Conservation (phyloP, 37 sponge, comb jelly and placozoan genomes). For the Axinella damicornis region DNA sequence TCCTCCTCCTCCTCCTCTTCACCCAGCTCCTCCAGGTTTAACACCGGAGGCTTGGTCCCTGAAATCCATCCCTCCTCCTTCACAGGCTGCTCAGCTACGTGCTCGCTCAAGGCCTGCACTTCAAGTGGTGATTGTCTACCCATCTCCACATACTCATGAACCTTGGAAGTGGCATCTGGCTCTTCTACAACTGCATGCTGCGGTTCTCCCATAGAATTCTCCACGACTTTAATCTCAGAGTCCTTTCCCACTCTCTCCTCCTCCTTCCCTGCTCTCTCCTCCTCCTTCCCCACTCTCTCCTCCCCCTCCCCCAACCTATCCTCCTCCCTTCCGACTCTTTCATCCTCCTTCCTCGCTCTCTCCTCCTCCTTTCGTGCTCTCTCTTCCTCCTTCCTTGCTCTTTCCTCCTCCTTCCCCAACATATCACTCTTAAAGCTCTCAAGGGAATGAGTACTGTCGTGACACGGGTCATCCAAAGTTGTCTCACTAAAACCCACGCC, state of each 20-base stretch:
- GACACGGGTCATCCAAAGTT: background rate
- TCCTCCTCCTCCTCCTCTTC: background rate
- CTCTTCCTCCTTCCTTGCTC: background rate
- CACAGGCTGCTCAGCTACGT: too few relatives aligned
- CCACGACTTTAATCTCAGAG: too few relatives aligned
- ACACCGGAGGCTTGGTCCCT: background rate
- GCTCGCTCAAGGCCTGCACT: too few relatives aligned
- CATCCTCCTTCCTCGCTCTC: background rate
- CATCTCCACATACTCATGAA: too few relatives aligned
- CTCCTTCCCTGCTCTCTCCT: background rate
- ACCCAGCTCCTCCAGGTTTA: background rate
- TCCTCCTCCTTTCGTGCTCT: background rate
- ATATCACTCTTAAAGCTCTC: background rate
- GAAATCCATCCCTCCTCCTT: background rate
- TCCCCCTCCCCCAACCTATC: background rate
- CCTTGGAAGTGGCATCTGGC: too few relatives aligned
- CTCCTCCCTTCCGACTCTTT: too few relatives aligned
- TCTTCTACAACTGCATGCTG: too few relatives aligned
- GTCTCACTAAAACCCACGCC: constrained; percentile 30
- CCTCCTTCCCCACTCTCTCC: constrained; percentile 6
- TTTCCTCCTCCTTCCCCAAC: background rate
- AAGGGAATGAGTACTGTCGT: too few relatives aligned
- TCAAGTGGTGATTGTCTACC: too few relatives aligned
- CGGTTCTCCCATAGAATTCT: too few relatives aligned
- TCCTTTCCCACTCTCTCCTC: too few relatives aligned